Evolutionary conservation across 2,113 vertebrate genomes (phyloP).

Genomic region (Tyrannus savana): DNA sequence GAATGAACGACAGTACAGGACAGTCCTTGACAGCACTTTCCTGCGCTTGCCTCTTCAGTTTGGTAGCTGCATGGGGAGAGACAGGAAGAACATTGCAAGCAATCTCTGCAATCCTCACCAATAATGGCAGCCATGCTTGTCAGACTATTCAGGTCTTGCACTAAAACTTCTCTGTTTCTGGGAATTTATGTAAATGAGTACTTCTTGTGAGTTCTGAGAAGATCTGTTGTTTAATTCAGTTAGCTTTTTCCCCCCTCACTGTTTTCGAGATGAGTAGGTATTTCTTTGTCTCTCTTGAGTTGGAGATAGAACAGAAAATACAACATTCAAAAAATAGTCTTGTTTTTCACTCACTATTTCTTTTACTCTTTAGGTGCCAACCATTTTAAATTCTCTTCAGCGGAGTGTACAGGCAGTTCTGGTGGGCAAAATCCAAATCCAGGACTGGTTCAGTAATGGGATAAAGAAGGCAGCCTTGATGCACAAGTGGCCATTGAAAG

Average conservation of each 20-base stretch:
- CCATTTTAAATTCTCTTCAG: conserved; percentile 94
- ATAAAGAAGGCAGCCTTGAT: conserved; percentile 97
- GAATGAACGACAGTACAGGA: conserved; percentile 92
- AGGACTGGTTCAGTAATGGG: conserved; percentile 98
- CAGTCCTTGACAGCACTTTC: conserved; percentile 95
- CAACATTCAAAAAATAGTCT: accelerated
- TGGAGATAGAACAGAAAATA: not conserved
- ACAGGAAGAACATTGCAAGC: conserved; percentile 96
- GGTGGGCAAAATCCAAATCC: conserved; percentile 98
- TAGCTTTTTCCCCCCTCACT: not conserved
- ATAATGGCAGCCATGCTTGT: conserved; percentile 98
- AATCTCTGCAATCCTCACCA: conserved; percentile 97
- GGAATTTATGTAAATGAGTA: not conserved
- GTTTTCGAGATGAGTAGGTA: not conserved
- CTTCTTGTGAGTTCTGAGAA: not conserved
- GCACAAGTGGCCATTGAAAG: conserved; percentile 97
- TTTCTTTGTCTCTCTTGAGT: not conserved
- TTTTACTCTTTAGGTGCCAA: conserved; percentile 86
- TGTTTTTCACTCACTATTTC: not conserved
- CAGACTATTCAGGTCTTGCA: conserved; percentile 93
- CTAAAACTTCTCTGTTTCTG: not conserved
- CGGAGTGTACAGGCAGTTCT: conserved; percentile 97
- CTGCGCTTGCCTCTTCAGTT: conserved; percentile 97
- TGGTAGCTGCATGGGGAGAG: conserved; percentile 98
- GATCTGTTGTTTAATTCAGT: not conserved